Evolutionary conservation across 2,797 vertebrate genomes (phyloP), one percentile per base, ranked within the genome.

Genomic region (Tympanoctomys barrerae): DNA sequence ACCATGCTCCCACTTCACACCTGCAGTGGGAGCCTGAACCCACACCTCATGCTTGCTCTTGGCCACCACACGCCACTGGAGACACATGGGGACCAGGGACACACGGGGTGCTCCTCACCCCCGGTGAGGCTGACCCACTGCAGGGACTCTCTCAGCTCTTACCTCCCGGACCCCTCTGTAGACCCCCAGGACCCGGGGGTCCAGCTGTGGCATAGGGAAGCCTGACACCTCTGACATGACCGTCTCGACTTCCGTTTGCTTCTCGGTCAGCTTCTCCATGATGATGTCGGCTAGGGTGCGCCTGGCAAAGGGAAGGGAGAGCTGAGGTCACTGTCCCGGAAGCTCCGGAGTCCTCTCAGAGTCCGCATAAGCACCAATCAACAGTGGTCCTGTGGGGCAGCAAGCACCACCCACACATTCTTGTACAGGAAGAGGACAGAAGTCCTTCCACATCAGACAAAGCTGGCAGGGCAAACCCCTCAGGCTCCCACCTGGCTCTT

Each of bases 261-360:
- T 99, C 98, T 99, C 99, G 0, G 99, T 99, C 94, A 99, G 99
- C 98, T 99, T 99, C 98, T 99, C 99, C 99, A 99, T 99, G 97
- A 99, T 99, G 90, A 99, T 99, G 94, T 99, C 99, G 0, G 99
- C 99, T 90, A 99, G 98, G 0, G 99, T 99, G 39, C 99, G 99
- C 95, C 99, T 99, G 92, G 0, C 1, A 11, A 39, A 31, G 54
- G 26, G 24, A 64, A 24, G 52, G 14, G 22, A 87, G 39, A 21
- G 31, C 57, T 13, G 31, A 24, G 36, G 36, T 66, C 78, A 85
- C 54, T 86, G 9, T n/a, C 57, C 12, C 31, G 64, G 49, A 89
- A 91, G 81, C 42, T 73, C 42, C 19, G 71, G 21, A 7, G 1
- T 18, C 33, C 36, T 61, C 52, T 54, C 64, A 16, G 0, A 12